phyloP scores from a whole-genome alignment of 2,888 invertebrate species.

The Allacma fusca region DNA sequence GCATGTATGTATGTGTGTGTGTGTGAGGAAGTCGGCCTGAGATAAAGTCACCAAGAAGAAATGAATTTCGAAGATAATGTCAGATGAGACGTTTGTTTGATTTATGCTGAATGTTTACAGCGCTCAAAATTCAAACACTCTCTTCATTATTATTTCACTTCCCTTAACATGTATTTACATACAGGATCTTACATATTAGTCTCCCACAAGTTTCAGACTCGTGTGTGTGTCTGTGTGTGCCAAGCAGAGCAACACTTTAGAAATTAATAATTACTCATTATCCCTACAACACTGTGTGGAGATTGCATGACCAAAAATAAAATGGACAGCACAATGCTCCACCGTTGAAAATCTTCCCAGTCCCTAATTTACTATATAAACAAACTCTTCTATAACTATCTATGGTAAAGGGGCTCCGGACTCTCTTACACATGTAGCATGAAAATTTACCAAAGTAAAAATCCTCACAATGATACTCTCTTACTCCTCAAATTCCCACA shows the following conservation, averaged over 20 bases:
- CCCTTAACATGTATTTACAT: constrained; percentile 4
- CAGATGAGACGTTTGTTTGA: constrained; percentile 23
- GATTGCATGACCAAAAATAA: constrained; percentile 40
- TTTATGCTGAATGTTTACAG: constrained; percentile 22
- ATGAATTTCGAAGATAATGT: constrained; percentile 36
- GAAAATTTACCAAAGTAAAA: too few relatives aligned
- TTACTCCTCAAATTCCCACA: too few relatives aligned
- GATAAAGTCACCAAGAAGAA: constrained; percentile 22
- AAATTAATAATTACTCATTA: constrained; percentile 17
- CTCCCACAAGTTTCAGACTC: not conserved
- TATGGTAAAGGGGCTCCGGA: too few relatives aligned
- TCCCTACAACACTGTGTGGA: not conserved
- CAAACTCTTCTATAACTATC: too few relatives aligned
- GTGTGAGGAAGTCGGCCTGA: not conserved
- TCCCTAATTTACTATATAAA: not conserved
- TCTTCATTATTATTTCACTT: constrained; percentile 1
- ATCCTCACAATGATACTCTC: too few relatives aligned
- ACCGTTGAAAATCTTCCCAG: constrained; percentile 2
- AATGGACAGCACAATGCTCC: constrained; percentile 18
- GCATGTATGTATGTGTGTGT: not conserved
- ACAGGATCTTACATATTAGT: not conserved
- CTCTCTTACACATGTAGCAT: too few relatives aligned
- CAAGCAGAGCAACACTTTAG: not conserved
- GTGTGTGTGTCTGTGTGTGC: not conserved
- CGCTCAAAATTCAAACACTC: constrained; percentile 14